These are phyloP conservation scores for Blera fallax DNA, from an alignment of 2,888 invertebrate species.

Conservation along the genomic window DNA sequence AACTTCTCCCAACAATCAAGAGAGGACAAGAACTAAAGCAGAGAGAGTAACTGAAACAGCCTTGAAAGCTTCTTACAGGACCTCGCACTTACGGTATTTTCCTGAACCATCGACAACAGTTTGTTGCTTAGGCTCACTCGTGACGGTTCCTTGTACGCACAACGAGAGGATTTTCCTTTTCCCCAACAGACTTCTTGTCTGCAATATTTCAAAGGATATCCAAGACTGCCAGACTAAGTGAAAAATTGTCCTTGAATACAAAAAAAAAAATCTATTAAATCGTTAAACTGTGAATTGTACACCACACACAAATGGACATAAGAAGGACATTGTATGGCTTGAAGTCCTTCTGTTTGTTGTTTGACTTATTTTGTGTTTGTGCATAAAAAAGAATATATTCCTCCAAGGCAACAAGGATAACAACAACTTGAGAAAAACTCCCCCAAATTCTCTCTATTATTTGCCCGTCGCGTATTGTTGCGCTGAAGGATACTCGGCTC, in stretches of 20 bases:
- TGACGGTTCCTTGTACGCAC: constrained; percentile 75
- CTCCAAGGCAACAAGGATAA: constrained; percentile 20
- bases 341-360: neutral
- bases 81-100: constrained; percentile 28
- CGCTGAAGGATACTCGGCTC: constrained; percentile 37
- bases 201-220: constrained; percentile 19
- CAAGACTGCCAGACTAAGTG: neutral
- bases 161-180: neutral
- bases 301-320: neutral
- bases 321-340: neutral
- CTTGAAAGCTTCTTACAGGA: constrained; percentile 55
- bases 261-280: neutral
- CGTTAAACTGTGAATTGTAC: neutral
- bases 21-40: neutral
- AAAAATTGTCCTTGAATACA: neutral
- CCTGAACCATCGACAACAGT: constrained; percentile 78
- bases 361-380: constrained; percentile 1
- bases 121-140: constrained; percentile 80
- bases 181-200: constrained; percentile 1
- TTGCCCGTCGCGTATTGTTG: constrained; percentile 2
- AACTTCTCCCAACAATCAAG: neutral
- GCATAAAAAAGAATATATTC: neutral
- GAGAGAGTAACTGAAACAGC: neutral
- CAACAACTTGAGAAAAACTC: constrained; percentile 5
- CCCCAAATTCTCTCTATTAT: neutral